Conservation (phyloP, 2,113 vertebrate genomes). For the Scopus umbretta region DNA sequence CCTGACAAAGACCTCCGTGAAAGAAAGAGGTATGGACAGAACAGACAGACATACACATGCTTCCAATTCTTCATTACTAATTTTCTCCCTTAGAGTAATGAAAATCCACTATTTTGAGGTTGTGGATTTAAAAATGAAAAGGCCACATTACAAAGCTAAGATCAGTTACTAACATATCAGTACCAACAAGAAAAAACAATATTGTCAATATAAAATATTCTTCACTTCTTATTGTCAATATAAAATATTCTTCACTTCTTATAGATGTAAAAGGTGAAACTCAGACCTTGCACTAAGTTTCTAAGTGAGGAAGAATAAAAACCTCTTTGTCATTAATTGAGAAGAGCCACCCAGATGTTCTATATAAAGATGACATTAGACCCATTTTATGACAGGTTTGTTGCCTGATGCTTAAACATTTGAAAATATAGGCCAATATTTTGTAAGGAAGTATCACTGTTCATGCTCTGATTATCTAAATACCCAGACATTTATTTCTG, state of each 20-base stretch:
- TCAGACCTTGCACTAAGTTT: background rate
- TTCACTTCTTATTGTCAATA: background rate
- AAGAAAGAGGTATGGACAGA: background rate
- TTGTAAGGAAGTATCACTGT: conserved; percentile 5
- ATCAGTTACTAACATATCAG: background rate
- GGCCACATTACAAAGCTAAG: background rate
- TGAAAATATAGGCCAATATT: conserved; percentile 5
- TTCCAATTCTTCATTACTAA: background rate
- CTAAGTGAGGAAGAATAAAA: background rate
- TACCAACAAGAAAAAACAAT: background rate
- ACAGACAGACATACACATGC: background rate
- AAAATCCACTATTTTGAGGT: background rate
- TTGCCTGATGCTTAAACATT: background rate
- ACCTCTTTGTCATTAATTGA: background rate
- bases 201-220: background rate
- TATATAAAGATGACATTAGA: background rate
- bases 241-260: background rate
- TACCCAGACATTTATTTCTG: conserved; percentile 8
- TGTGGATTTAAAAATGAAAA: background rate
- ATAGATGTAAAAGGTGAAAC: background rate
- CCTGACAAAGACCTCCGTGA: background rate
- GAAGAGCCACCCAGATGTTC: background rate
- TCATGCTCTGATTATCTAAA: background rate
- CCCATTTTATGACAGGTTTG: conserved; percentile 20
- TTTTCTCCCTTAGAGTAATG: background rate